Evolutionary conservation across 2,797 vertebrate species (phyloP).

Genomic region (Potorous gilbertii): DNA sequence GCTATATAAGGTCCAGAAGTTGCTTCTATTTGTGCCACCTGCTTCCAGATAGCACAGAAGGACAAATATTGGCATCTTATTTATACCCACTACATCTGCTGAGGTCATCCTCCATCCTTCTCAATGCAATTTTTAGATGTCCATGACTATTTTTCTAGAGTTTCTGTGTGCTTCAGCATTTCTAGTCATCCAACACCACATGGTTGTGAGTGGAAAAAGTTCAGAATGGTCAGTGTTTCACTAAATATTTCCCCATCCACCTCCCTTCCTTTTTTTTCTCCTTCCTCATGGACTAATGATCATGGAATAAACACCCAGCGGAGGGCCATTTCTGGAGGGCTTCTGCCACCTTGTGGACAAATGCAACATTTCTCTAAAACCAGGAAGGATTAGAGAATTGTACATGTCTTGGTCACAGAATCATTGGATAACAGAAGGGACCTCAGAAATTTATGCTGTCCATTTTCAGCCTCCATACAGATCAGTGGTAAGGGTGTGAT

Average conservation of each 20-base stretch:
- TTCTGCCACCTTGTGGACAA: background rate
- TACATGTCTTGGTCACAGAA: background rate
- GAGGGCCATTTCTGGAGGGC: background rate
- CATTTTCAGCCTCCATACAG: background rate
- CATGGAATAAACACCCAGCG: background rate
- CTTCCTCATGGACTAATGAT: background rate
- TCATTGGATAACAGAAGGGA: background rate
- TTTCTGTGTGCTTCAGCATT: background rate
- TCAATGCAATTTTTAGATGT: background rate
- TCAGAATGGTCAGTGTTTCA: background rate
- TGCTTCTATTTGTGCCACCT: background rate
- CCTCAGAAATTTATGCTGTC: background rate
- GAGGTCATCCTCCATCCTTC: background rate
- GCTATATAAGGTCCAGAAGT: background rate
- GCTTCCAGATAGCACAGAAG: background rate
- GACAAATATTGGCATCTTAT: background rate
- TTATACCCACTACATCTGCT: background rate
- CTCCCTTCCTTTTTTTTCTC: background rate
- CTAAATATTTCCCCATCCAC: background rate
- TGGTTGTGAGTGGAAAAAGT: background rate
- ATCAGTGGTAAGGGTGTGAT: background rate
- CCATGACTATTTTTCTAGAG: background rate
- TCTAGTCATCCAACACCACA: background rate
- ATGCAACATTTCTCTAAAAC: background rate
- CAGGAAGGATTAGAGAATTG: background rate